Conservation (phyloP, 2,797 vertebrate genomes). For the Merluccius polli region DNA sequence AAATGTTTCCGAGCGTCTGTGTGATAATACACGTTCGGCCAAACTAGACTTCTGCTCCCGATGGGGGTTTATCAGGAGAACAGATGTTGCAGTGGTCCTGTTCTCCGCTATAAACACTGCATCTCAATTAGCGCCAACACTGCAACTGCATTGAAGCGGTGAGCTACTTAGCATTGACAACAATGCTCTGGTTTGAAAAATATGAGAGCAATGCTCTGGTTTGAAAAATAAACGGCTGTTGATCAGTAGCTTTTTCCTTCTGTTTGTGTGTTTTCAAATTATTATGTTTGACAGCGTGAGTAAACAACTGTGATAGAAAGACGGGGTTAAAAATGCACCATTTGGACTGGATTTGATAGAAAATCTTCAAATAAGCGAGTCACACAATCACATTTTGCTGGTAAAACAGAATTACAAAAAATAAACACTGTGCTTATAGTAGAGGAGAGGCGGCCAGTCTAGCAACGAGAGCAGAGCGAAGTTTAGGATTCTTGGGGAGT, state of each 20-base stretch:
- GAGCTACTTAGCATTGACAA: no score
- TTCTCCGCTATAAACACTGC: background rate
- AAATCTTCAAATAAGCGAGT: background rate
- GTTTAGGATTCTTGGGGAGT: background rate
- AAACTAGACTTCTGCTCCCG: background rate
- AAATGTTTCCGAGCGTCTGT: background rate
- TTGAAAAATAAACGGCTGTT: background rate
- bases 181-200: no score
- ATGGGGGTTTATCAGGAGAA: background rate
- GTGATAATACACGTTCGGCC: background rate
- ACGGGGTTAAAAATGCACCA: no score
- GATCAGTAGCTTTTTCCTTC: background rate
- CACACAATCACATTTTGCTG: background rate
- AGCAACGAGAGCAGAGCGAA: no score
- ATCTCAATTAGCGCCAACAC: background rate
- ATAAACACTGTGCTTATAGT: background rate
- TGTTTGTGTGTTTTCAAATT: background rate
- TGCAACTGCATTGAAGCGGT: background rate
- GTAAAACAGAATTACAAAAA: background rate
- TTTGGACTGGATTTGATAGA: background rate
- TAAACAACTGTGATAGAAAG: background rate
- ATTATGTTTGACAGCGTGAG: background rate
- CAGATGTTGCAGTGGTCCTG: background rate
- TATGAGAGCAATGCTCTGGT: no score
- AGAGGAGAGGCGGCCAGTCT: no score